Evolutionary conservation across 2,113 vertebrate genomes (phyloP).

Genomic region (Conger conger): DNA sequence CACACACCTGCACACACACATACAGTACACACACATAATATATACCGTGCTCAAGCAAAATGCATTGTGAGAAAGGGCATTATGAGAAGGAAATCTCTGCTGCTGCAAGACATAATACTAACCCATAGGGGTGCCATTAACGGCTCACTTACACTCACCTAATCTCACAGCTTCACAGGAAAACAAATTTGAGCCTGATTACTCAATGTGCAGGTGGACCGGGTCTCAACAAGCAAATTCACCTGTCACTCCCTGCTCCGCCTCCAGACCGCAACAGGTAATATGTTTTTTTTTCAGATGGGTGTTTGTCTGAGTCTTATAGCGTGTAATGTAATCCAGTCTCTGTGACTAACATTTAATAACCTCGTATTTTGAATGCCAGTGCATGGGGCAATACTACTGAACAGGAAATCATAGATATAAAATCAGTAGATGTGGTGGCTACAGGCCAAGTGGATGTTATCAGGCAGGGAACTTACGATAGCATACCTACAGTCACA

Average conservation of each 20-base stretch:
- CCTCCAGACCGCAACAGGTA: not conserved
- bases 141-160: not conserved
- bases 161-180: not conserved
- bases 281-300: not conserved
- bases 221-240: not conserved
- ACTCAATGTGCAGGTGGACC: not conserved
- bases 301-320: not conserved
- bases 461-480: no score
- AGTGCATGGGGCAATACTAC: not conserved
- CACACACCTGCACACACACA: conserved; percentile 52
- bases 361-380: not conserved
- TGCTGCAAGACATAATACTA: not conserved
- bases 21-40: conserved; percentile 45
- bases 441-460: no score
- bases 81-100: not conserved
- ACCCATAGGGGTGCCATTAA: not conserved
- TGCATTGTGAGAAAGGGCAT: not conserved
- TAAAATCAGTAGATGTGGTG: no score
- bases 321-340: not conserved
- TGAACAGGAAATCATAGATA: no score
- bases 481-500: no score
- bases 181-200: not conserved
- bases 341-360: not conserved
- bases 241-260: not conserved
- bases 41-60: not conserved